phyloP scores from a whole-genome alignment of 1,140 invertebrate species.

The Trigoniulus corallinus region DNA sequence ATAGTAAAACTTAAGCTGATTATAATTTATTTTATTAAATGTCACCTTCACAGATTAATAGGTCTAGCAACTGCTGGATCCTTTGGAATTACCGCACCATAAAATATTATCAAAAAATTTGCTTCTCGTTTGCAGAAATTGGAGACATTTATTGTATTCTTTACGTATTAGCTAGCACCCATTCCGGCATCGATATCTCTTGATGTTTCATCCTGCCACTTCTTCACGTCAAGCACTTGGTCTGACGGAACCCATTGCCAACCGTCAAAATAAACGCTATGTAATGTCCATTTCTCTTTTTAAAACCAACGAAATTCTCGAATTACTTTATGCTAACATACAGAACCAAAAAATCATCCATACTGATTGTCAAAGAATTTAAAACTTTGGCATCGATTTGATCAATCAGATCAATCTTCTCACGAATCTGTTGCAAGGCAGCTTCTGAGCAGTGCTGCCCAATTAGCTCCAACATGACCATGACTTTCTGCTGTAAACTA shows the following conservation, averaged over 20 bases:
- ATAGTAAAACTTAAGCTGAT: too few species aligned
- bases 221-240: slow-evolving; percentile 95
- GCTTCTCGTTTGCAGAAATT: slow-evolving; percentile 45
- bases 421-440: slow-evolving; percentile 97
- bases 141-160: slow-evolving; percentile 98
- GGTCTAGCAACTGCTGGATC: slow-evolving; percentile 83
- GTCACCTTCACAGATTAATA: slow-evolving; percentile 48
- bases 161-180: slow-evolving; percentile 86
- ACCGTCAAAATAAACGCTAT: slow-evolving; percentile 34
- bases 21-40: too few species aligned
- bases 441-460: slow-evolving; percentile 98
- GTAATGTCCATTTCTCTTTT: too few species aligned
- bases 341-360: slow-evolving; percentile 91
- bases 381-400: slow-evolving; percentile 98
- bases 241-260: slow-evolving; percentile 94
- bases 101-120: slow-evolving; percentile 6
- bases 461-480: slow-evolving; percentile 95
- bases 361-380: slow-evolving; percentile 89
- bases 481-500: slow-evolving; percentile 95
- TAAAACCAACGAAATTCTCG: neutral
- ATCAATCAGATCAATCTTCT: slow-evolving; percentile 99
- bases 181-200: slow-evolving; percentile 75
- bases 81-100: slow-evolving; percentile 94
- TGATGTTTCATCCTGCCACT: slow-evolving; percentile 93
- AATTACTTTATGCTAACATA: too few species aligned